Conservation (phyloP, 1,140 invertebrate genomes). For the Oryctes rhinoceros region DNA sequence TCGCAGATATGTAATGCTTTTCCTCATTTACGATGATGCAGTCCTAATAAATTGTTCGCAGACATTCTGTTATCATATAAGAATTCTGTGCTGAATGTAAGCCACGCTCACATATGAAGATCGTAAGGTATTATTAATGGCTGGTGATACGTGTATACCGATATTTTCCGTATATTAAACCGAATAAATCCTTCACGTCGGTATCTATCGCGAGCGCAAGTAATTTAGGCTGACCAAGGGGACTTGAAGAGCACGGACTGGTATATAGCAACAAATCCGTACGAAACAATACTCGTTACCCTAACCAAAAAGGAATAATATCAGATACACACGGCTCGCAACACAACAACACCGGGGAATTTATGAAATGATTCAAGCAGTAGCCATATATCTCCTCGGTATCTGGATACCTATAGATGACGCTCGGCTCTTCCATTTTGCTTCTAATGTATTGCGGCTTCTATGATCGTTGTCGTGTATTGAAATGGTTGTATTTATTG, state of each 20-base stretch:
- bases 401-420: conserved; percentile 52
- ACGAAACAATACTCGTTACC: conserved; percentile 36
- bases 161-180: conserved; percentile 34
- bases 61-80: too few species aligned
- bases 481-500: conserved; percentile 60
- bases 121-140: conserved; percentile 29
- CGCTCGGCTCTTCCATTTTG: conserved; percentile 53
- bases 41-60: too few species aligned
- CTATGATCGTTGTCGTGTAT: conserved; percentile 60
- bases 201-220: conserved; percentile 27
- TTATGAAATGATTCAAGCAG: conserved; percentile 52
- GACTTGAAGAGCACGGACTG: conserved; percentile 27
- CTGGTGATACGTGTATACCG: conserved; percentile 22
- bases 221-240: conserved; percentile 33
- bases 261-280: conserved; percentile 17
- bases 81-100: too few species aligned
- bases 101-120: neutral
- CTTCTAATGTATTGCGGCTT: conserved; percentile 56
- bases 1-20: too few species aligned
- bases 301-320: conserved; percentile 39
- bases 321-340: conserved; percentile 39
- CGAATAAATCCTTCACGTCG: conserved; percentile 31
- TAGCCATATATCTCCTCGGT: conserved; percentile 50
- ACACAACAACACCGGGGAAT: conserved; percentile 41
- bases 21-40: too few species aligned